Evolutionary conservation across 2,797 vertebrate genomes (phyloP), one percentile per base, ranked within the genome.

Genomic region (Parauchenoglanis ngamensis): DNA sequence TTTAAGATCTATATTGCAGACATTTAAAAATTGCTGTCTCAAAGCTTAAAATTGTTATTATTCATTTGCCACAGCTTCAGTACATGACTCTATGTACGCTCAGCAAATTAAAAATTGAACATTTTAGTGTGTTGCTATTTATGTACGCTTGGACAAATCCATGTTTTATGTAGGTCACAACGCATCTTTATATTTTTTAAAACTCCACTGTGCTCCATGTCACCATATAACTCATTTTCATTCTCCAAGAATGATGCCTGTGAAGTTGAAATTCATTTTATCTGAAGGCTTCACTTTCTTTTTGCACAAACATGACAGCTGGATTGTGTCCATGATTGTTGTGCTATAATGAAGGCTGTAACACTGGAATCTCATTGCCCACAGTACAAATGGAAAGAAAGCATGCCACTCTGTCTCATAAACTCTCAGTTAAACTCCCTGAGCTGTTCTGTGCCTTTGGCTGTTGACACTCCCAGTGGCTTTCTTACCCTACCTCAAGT

Each of bases 381-480:
- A 28, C 19, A 31, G 4, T 84, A 15, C 46, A 70, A 12, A 17
- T 10, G 25, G 21, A 49, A 49, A 19, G 67, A 77, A 25, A 25
- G 31, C 31, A 59, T 54, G 12, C n/a, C 54, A 72, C 44, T 21
- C 63, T 21, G 75, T 67, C 59, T 70, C 10, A 52, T 25, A 56
- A 80, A 57, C 40, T 28, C 57, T 63, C 44, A 56, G 78, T 25
- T 83, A 73, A 49, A 65, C n/a, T 68, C 78, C 35, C 40, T 23
- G 46, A 86, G 67, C 28, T 46, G 15, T 52, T 81, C 63, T 49
- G 44, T 85, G 77, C 61, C 46, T 79, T 68, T 57, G 72, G 63
- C 63, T 73, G 56, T 80, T 88, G 80, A 78, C 49, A 44, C 52
- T 28, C 85, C 31, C 56, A 28, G n/a, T 63, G 65, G 73, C 11